Evolutionary conservation across 2,797 vertebrate species (phyloP).

Genomic region (Schizothorax lantsangensis): DNA sequence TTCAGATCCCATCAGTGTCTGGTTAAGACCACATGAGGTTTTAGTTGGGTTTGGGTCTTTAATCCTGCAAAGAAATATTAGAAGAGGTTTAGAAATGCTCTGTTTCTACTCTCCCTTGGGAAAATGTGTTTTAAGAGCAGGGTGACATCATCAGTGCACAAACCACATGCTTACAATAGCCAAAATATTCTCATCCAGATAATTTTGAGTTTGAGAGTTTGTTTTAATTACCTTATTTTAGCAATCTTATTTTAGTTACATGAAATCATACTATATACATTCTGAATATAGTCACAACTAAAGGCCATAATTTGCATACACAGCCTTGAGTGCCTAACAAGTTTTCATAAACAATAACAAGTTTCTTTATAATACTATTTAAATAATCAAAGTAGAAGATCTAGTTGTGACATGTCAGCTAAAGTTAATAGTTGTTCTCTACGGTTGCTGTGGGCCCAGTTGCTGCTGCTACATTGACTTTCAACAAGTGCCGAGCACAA

Average conservation of each 20-base stretch:
- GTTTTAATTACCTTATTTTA: not conserved
- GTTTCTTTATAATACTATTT: not conserved
- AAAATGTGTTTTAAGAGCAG: not conserved
- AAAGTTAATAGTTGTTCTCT: not conserved
- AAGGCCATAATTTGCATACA: not conserved
- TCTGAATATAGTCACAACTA: not conserved
- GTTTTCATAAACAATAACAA: not conserved
- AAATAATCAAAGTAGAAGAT: not conserved
- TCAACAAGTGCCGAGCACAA: not conserved
- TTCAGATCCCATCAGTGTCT: not conserved
- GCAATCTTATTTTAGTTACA: not conserved
- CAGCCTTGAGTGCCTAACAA: too few relatives aligned
- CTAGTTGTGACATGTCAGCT: not conserved
- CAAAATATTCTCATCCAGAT: too few relatives aligned
- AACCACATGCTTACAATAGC: not conserved
- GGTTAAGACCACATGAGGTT: not conserved
- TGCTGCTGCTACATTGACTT: not conserved
- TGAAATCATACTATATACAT: not conserved
- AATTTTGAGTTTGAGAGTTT: too few relatives aligned
- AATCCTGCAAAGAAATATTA: not conserved
- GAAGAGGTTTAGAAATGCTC: not conserved
- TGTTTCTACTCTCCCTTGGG: not conserved
- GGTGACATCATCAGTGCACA: not conserved
- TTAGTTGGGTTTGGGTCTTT: not conserved
- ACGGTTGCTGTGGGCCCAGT: not conserved